These are phyloP conservation scores for Rhimphoctona megacephalus DNA, from an alignment of 2,888 invertebrate genomes.

Conservation along the genomic window DNA sequence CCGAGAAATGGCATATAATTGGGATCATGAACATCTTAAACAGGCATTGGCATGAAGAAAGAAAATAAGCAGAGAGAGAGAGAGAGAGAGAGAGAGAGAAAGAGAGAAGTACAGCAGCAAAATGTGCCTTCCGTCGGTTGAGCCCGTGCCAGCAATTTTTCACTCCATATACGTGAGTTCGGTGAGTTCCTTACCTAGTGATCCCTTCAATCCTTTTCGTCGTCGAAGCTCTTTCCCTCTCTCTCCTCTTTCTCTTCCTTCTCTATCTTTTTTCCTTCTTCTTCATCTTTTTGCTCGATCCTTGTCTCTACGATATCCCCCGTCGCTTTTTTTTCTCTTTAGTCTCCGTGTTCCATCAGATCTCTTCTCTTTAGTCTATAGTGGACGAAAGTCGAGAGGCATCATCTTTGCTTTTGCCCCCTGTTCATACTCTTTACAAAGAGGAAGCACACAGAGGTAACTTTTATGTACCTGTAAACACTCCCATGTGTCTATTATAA, in stretches of 20 bases:
- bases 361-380: slow-evolving; percentile 56
- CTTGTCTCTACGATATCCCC: slow-evolving; percentile 61
- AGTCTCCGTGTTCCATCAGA: slow-evolving; percentile 41
- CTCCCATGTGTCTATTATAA: slow-evolving; percentile 18
- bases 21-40: slow-evolving; percentile 77
- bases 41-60: slow-evolving; percentile 65
- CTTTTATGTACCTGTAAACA: slow-evolving; percentile 38
- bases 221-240: slow-evolving; percentile 55
- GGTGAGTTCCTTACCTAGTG: slow-evolving; percentile 70
- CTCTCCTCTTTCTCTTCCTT: slow-evolving; percentile 22
- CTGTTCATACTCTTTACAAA: slow-evolving; percentile 64
- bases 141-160: slow-evolving; percentile 73
- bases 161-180: slow-evolving; percentile 73
- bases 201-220: slow-evolving; percentile 71
- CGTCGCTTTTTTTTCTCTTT: slow-evolving; percentile 52
- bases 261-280: slow-evolving; percentile 50
- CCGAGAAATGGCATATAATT: slow-evolving; percentile 41
- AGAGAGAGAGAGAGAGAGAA: neutral
- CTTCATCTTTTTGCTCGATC: slow-evolving; percentile 53
- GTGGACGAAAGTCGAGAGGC: slow-evolving; percentile 54
- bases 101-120: slow-evolving; percentile 31
- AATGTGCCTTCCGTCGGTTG: slow-evolving; percentile 72
- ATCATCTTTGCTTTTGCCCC: slow-evolving; percentile 41
- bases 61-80: neutral
- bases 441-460: slow-evolving; percentile 21